Conservation (phyloP, 2,113 vertebrate species). For the Jaculus jaculus region DNA sequence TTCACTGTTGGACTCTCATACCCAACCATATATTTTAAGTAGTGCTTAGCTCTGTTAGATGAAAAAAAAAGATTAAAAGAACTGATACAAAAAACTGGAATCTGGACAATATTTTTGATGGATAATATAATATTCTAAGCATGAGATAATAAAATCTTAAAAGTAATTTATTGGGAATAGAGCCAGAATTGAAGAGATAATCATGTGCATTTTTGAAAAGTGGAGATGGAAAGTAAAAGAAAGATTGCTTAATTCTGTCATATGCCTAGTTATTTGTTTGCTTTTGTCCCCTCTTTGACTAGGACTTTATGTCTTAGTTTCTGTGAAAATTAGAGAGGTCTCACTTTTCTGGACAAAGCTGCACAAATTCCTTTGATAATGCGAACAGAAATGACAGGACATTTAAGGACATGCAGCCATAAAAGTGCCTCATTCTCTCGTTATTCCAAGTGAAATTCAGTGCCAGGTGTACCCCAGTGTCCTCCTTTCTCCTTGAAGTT, state of each 20-base stretch:
- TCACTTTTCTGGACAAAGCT: background rate
- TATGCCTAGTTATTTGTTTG: background rate
- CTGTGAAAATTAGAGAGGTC: background rate
- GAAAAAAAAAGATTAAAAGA: background rate
- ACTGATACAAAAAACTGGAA: background rate
- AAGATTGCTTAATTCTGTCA: background rate
- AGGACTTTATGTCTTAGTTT: background rate
- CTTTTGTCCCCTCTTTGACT: background rate
- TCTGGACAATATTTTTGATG: constrained; percentile 32
- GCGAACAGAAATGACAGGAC: background rate
- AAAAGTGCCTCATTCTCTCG: background rate
- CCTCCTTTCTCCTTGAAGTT: background rate
- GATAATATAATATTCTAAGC: background rate
- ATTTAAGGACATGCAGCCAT: background rate
- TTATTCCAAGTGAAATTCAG: background rate
- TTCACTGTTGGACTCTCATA: too few species aligned
- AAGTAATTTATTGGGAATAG: constrained; percentile 19
- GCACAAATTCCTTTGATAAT: background rate
- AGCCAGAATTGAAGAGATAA: constrained; percentile 42
- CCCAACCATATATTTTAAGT: background rate
- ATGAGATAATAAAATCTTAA: constrained; percentile 45
- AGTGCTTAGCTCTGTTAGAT: background rate
- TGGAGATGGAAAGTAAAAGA: background rate
- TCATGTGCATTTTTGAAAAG: constrained; percentile 1
- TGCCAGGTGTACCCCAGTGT: too few species aligned